Percentiles rank a stretch among this genome's conserved stretches.
Evolutionary conservation across 2,113 vertebrate genomes (phyloP).

Genomic region (Lophius piscatorius): DNA sequence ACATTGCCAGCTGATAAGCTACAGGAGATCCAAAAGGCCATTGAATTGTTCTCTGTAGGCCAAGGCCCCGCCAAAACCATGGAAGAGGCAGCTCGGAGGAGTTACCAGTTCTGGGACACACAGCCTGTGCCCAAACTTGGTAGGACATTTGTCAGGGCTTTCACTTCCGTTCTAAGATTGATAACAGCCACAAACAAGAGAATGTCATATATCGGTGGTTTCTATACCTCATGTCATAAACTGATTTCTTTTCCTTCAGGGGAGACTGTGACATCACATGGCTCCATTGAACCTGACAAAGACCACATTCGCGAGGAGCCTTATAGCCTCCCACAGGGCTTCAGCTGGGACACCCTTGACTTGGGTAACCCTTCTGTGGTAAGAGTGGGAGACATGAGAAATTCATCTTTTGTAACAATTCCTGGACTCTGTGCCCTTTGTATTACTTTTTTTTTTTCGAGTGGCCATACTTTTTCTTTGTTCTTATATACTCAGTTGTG

Average conservation of each 20-base stretch:
- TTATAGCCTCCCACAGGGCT: conserved; percentile 94
- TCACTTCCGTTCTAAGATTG: background rate
- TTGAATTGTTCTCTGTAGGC: conserved; percentile 95
- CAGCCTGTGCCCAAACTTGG: conserved; percentile 97
- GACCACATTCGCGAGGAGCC: conserved; percentile 94
- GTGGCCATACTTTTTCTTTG: background rate
- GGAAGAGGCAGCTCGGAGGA: conserved; percentile 97
- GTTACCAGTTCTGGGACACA: conserved; percentile 99
- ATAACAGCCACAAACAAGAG: background rate
- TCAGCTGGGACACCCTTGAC: conserved; percentile 96
- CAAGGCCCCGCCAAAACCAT: conserved; percentile 98
- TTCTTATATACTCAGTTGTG: too few relatives aligned
- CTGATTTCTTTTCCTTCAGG: conserved; percentile 69
- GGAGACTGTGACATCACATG: conserved; percentile 95
- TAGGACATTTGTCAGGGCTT: conserved; percentile 54
- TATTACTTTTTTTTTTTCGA: background rate
- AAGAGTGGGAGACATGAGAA: conserved; percentile 52
- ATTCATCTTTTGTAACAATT: background rate
- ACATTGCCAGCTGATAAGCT: conserved; percentile 95
- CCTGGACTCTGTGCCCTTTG: too few relatives aligned
- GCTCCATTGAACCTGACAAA: conserved; percentile 95
- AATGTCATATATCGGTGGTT: background rate
- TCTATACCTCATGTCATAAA: background rate
- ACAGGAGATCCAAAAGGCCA: conserved; percentile 99
- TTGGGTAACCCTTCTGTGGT: conserved; percentile 92